phyloP scores from a whole-genome alignment of 2,797 vertebrate species.

The Coregonus suidteri region DNA sequence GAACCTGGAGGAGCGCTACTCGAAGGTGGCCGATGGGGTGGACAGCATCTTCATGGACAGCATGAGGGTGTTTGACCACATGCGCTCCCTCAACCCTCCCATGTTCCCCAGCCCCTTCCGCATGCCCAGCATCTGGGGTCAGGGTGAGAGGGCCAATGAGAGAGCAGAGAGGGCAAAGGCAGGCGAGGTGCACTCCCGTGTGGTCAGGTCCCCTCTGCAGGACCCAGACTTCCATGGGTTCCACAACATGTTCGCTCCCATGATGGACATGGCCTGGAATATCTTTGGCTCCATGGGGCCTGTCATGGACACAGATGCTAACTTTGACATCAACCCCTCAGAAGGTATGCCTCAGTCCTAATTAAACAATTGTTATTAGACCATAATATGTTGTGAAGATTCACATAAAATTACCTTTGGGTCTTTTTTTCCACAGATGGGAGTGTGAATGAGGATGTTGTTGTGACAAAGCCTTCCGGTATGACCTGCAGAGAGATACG shows the following conservation, averaged over 20 bases:
- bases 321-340: constrained; percentile 42
- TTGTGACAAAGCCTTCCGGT: constrained; percentile 73
- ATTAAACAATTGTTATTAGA: not conserved
- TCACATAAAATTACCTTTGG: not conserved
- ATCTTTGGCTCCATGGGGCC: constrained; percentile 72
- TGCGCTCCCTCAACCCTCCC: constrained; percentile 60
- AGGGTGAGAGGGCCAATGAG: too few species aligned
- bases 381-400: not conserved
- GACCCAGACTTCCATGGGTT: constrained; percentile 70
- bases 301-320: constrained; percentile 54
- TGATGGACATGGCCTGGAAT: constrained; percentile 79
- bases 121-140: constrained; percentile 48
- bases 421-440: constrained; percentile 54
- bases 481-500: constrained; percentile 89
- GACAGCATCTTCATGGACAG: constrained; percentile 82
- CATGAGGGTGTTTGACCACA: constrained; percentile 73
- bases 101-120: constrained; percentile 44
- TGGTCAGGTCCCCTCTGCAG: constrained; percentile 59
- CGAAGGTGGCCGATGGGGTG: constrained; percentile 73
- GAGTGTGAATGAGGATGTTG: constrained; percentile 72
- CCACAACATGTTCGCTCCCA: constrained; percentile 79
- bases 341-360: constrained; percentile 53
- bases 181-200: constrained; percentile 1
- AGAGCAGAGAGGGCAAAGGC: not conserved
- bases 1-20: constrained; percentile 81